phyloP scores from a whole-genome alignment of 2,888 invertebrate genomes.

The Agrochola litura region DNA sequence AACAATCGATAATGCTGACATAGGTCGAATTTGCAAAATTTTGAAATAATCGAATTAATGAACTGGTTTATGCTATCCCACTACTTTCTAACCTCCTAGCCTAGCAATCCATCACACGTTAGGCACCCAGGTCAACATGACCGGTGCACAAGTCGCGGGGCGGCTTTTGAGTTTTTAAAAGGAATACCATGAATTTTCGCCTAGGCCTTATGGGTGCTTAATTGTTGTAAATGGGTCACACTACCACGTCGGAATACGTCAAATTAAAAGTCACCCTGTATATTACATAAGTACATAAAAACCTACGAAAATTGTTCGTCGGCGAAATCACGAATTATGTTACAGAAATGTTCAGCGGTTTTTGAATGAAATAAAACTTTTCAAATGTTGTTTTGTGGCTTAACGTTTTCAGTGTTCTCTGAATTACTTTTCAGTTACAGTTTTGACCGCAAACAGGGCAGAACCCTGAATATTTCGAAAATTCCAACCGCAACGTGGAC shows the following conservation, averaged over 20 bases:
- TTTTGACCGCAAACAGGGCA: slow-evolving; percentile 72
- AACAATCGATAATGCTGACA: too few species aligned
- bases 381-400: slow-evolving; percentile 79
- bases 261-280: not conserved
- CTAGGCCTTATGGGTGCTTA: not conserved
- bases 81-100: too few species aligned
- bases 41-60: too few species aligned
- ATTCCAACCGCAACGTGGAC: slow-evolving; percentile 57
- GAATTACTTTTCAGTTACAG: slow-evolving; percentile 79
- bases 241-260: not conserved
- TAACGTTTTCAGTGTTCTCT: slow-evolving; percentile 74
- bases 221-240: not conserved
- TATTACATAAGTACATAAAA: slow-evolving; percentile 9
- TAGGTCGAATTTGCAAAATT: too few species aligned
- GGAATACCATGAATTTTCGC: not conserved
- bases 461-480: slow-evolving; percentile 50
- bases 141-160: too few species aligned
- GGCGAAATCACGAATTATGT: slow-evolving; percentile 73
- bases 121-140: too few species aligned
- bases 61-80: too few species aligned
- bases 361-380: slow-evolving; percentile 76
- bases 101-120: too few species aligned
- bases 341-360: slow-evolving; percentile 74
- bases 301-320: slow-evolving; percentile 69
- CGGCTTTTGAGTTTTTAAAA: not conserved